phyloP scores from a whole-genome alignment of 2,797 vertebrate genomes.

The Nothura maculosa region DNA sequence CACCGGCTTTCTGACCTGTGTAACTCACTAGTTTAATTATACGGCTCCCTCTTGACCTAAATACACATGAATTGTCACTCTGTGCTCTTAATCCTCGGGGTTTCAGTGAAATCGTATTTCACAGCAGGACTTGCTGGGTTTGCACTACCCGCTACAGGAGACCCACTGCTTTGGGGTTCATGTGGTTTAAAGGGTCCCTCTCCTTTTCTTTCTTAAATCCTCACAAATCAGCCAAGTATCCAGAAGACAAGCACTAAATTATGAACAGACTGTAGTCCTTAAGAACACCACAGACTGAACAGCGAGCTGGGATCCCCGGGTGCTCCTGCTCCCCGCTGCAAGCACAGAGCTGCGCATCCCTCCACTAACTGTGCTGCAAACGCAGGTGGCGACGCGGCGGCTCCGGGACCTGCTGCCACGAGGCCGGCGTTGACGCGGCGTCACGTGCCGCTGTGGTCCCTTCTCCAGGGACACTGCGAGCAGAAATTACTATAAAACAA shows the following conservation, averaged over 20 bases:
- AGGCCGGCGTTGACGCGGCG: background rate
- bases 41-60: background rate
- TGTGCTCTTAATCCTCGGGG: background rate
- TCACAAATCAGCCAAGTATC: rapidly evolving
- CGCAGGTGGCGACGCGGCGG: rapidly evolving
- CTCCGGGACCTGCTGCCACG: background rate
- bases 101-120: background rate
- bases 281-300: background rate
- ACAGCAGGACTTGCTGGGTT: background rate
- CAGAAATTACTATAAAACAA: conserved; percentile 71
- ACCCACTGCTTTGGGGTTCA: background rate
- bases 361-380: background rate
- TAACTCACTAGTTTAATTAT: background rate
- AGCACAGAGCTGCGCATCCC: rapidly evolving
- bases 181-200: background rate
- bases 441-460: conserved; percentile 21
- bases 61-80: background rate
- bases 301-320: rapidly evolving
- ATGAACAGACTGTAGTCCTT: rapidly evolving
- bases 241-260: background rate
- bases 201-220: background rate
- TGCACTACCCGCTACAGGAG: too few relatives aligned
- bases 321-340: rapidly evolving
- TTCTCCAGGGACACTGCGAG: conserved; percentile 59
- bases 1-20: background rate